Evolutionary conservation across 2,888 invertebrate genomes (phyloP).

Genomic region (Ormia ochracea): DNA sequence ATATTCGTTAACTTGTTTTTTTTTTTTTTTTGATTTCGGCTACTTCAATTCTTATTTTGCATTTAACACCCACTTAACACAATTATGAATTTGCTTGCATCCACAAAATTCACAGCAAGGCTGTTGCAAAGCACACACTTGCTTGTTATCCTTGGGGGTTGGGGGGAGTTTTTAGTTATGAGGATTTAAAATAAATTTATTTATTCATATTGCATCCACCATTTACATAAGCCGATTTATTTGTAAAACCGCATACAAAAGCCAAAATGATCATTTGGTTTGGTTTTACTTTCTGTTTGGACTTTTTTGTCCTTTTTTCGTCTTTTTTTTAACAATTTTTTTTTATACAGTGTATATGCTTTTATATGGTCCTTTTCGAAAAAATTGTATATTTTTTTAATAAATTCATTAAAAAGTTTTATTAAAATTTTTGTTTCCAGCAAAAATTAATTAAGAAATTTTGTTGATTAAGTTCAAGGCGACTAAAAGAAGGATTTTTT

Average conservation of each 20-base stretch:
- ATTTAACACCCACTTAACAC: conserved; percentile 58
- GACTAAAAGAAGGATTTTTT: neutral
- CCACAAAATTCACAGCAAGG: conserved; percentile 58
- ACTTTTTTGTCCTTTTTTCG: too few relatives aligned
- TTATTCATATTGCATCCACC: conserved; percentile 55
- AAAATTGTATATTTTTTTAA: neutral
- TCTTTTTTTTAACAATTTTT: neutral
- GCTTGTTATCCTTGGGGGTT: neutral
- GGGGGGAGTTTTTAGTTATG: neutral
- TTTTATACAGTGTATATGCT: neutral
- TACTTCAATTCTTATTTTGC: conserved; percentile 1
- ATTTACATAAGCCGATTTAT: conserved; percentile 60
- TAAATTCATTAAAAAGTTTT: conserved; percentile 57
- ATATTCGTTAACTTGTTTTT: neutral
- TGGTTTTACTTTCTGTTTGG: conserved; percentile 52
- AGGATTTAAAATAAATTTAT: conserved; percentile 49
- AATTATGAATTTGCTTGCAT: conserved; percentile 65
- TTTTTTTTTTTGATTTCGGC: too few relatives aligned
- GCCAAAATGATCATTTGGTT: conserved; percentile 60
- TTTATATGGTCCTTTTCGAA: conserved; percentile 7
- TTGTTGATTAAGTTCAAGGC: conserved; percentile 27
- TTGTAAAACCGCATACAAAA: conserved; percentile 60
- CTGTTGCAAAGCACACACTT: conserved; percentile 29
- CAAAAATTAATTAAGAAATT: conserved; percentile 51
- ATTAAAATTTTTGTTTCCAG: conserved; percentile 29